phyloP scores from a whole-genome alignment of 1,140 invertebrate species.

The Cydia fagiglandana region DNA sequence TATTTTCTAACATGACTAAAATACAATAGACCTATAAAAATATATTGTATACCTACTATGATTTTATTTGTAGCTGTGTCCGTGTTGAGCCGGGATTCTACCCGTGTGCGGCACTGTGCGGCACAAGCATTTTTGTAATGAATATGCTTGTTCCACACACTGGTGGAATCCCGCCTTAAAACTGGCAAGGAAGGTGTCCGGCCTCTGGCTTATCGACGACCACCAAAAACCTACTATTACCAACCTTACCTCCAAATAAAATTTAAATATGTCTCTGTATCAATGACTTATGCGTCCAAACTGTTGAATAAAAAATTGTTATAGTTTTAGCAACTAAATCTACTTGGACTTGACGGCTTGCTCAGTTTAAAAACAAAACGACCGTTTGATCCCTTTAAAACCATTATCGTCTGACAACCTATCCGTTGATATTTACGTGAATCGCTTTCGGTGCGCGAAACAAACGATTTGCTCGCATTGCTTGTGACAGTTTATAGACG shows the following conservation, averaged over 20 bases:
- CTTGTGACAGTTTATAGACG: slow-evolving; percentile 22
- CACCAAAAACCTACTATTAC: too few relatives aligned
- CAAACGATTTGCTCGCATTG: slow-evolving; percentile 25
- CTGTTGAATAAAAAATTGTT: not conserved
- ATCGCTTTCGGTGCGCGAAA: slow-evolving; percentile 8
- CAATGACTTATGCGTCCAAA: not conserved
- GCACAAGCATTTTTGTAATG: too few relatives aligned
- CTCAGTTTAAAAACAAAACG: slow-evolving; percentile 22
- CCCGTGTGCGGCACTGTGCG: too few relatives aligned
- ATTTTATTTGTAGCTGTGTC: too few relatives aligned
- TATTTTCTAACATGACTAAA: not conserved
- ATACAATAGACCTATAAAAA: not conserved
- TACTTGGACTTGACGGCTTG: slow-evolving; percentile 8
- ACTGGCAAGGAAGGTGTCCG: too few relatives aligned
- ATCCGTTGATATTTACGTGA: slow-evolving; percentile 27
- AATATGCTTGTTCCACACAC: too few relatives aligned
- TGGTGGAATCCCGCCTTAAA: too few relatives aligned
- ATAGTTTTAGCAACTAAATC: slow-evolving; percentile 15
- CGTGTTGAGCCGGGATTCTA: too few relatives aligned
- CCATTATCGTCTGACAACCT: slow-evolving; percentile 29
- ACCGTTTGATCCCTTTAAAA: slow-evolving; percentile 19
- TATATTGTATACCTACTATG: too few relatives aligned
- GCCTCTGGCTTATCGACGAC: too few relatives aligned
- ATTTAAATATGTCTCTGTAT: too few relatives aligned
- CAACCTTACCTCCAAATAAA: too few relatives aligned